phyloP scores from a whole-genome alignment of 1,140 invertebrate species.

The Hesperophylax magnus region DNA sequence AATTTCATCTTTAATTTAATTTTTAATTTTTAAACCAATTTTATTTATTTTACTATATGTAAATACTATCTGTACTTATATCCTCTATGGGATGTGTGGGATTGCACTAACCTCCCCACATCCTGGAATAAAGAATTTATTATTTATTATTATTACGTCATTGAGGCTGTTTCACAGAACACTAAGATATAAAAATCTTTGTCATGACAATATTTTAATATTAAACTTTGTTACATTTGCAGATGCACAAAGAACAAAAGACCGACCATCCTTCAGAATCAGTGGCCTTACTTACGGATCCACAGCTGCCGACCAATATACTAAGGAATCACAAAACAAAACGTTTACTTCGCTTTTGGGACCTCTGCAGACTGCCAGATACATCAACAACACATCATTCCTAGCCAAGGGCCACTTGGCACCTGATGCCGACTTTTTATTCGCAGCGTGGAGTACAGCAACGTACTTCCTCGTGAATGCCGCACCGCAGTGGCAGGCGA shows the following conservation, averaged over 20 bases:
- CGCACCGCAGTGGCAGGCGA: slow-evolving; percentile 72
- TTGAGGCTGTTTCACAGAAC: too few relatives aligned
- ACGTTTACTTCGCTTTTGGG: slow-evolving; percentile 62
- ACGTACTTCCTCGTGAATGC: slow-evolving; percentile 72
- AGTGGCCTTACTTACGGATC: slow-evolving; percentile 42
- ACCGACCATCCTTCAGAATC: slow-evolving; percentile 43
- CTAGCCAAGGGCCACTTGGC: slow-evolving; percentile 67
- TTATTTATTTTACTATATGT: too few relatives aligned
- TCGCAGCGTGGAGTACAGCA: slow-evolving; percentile 62
- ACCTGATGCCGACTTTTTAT: slow-evolving; percentile 68
- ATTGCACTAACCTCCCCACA: too few relatives aligned
- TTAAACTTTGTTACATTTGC: slow-evolving; percentile 30
- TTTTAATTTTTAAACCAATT: too few relatives aligned
- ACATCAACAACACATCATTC: slow-evolving; percentile 60
- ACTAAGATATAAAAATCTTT: too few relatives aligned
- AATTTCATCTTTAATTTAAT: too few relatives aligned
- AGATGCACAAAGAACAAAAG: slow-evolving; percentile 44
- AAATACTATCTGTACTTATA: too few relatives aligned
- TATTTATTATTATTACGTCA: too few relatives aligned
- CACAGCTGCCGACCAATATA: slow-evolving; percentile 39
- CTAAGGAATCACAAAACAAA: slow-evolving; percentile 45
- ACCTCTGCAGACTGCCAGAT: slow-evolving; percentile 58
- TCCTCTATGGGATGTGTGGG: too few relatives aligned
- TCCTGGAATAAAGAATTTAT: too few relatives aligned
- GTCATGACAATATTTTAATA: too few relatives aligned